These are phyloP conservation scores for Steinernema hermaphroditum DNA, from an alignment of 2,888 invertebrate species.

Conservation along the genomic window DNA sequence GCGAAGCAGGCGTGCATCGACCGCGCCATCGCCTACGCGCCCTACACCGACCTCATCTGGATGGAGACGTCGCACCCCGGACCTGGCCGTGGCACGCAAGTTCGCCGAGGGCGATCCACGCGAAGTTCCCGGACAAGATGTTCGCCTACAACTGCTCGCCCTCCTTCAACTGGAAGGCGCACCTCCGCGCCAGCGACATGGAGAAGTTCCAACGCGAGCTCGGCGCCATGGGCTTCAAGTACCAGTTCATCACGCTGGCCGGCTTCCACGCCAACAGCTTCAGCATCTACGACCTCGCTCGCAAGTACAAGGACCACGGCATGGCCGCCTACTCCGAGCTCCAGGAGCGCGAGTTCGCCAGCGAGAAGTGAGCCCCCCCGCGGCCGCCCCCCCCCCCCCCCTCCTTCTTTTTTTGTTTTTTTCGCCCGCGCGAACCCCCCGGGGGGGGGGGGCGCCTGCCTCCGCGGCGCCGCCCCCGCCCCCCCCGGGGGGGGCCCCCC, in stretches of 20 bases:
- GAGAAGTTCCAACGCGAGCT: slow-evolving; percentile 66
- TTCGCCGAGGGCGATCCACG: slow-evolving; percentile 66
- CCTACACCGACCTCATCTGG: slow-evolving; percentile 67
- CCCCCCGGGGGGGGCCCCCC: slow-evolving; percentile 58
- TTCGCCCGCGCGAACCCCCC: slow-evolving; percentile 68
- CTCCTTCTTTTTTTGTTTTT: too few species aligned
- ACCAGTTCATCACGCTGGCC: slow-evolving; percentile 68
- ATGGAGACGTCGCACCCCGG: slow-evolving; percentile 68
- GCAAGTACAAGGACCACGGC: slow-evolving; percentile 62
- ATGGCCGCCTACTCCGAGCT: slow-evolving; percentile 66
- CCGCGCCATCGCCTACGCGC: slow-evolving; percentile 65
- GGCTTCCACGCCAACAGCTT: slow-evolving; percentile 68
- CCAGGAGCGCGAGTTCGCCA: slow-evolving; percentile 67
- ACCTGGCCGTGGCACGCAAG: slow-evolving; percentile 64
- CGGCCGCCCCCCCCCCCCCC: too few species aligned
- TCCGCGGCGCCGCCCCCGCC: slow-evolving; percentile 66
- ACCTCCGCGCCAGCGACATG: slow-evolving; percentile 65
- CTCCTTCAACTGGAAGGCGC: slow-evolving; percentile 67
- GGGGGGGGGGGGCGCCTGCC: slow-evolving; percentile 68
- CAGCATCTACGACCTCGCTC: slow-evolving; percentile 67
- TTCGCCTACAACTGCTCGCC: slow-evolving; percentile 67
- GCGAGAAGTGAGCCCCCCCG: slow-evolving; percentile 55
- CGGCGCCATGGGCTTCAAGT: slow-evolving; percentile 68
- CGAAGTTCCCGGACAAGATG: slow-evolving; percentile 63
- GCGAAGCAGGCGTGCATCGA: slow-evolving; percentile 66